These are phyloP conservation scores for Standfussiana lucernea DNA, from an alignment of 2,888 invertebrate species.

Conservation along the genomic window DNA sequence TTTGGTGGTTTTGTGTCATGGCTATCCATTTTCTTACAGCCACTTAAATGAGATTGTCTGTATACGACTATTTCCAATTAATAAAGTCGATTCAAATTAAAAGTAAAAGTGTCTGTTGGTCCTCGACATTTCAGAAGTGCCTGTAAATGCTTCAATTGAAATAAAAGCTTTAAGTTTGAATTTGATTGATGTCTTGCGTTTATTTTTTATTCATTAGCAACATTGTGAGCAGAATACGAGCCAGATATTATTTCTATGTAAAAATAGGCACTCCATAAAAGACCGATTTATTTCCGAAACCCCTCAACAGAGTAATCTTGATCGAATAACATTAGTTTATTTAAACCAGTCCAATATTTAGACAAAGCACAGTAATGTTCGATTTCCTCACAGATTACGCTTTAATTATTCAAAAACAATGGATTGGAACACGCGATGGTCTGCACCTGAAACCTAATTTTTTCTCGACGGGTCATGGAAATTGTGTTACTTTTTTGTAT, in stretches of 20 bases:
- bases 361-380: slow-evolving; percentile 10
- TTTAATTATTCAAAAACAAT: slow-evolving; percentile 54
- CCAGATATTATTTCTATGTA: not conserved
- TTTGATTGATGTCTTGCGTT: not conserved
- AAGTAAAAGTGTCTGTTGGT: not conserved
- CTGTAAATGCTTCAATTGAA: not conserved
- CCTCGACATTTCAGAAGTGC: not conserved
- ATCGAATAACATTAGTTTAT: slow-evolving; percentile 5
- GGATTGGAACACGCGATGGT: slow-evolving; percentile 47
- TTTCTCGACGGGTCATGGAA: slow-evolving; percentile 32
- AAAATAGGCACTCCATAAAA: not conserved
- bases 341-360: slow-evolving; percentile 8
- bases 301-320: not conserved
- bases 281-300: not conserved
- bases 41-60: too few species aligned
- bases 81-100: not conserved
- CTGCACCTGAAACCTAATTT: slow-evolving; percentile 36
- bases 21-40: too few species aligned
- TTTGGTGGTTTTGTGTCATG: not conserved
- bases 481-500: slow-evolving; percentile 26
- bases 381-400: slow-evolving; percentile 31
- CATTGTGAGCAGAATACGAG: not conserved
- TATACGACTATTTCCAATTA: too few species aligned
- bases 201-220: not conserved
- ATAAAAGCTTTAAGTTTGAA: not conserved